Conservation (phyloP, 2,113 vertebrate genomes). For the Lucifuga dentata region DNA sequence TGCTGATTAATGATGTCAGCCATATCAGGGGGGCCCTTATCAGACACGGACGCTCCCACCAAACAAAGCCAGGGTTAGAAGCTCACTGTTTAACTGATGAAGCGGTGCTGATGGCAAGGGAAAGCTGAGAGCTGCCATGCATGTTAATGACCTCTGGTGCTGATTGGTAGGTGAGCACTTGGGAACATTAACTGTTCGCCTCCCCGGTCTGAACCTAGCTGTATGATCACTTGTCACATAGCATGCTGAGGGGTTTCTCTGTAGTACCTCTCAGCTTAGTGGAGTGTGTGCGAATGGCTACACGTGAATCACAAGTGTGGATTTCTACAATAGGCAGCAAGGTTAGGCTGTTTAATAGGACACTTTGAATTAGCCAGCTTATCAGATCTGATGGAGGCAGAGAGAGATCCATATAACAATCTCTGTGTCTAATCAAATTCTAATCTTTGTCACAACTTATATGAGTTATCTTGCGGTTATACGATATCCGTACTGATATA, state of each 20-base stretch:
- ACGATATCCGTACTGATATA: slow-evolving; percentile 51
- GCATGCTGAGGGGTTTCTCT: slow-evolving; percentile 2
- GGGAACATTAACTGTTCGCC: slow-evolving; percentile 36
- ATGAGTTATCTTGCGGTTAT: slow-evolving; percentile 56
- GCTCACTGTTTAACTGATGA: slow-evolving; percentile 76
- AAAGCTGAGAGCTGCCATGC: slow-evolving; percentile 34
- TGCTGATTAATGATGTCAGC: slow-evolving; percentile 75
- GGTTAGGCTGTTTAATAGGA: slow-evolving; percentile 51
- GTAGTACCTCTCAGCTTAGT: not conserved
- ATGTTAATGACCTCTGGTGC: slow-evolving; percentile 59
- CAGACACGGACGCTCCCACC: slow-evolving; percentile 70
- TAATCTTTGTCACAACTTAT: slow-evolving; percentile 56
- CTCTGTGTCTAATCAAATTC: slow-evolving; percentile 55
- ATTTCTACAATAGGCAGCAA: slow-evolving; percentile 27
- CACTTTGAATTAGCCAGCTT: slow-evolving; percentile 45
- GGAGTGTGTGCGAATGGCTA: not conserved
- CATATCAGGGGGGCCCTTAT: slow-evolving; percentile 73
- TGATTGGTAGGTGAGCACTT: slow-evolving; percentile 18
- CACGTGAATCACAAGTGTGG: slow-evolving; percentile 9
- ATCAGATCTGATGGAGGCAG: slow-evolving; percentile 45
- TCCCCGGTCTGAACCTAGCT: not conserved
- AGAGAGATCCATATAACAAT: slow-evolving; percentile 66
- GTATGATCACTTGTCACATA: not conserved
- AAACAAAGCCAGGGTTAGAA: slow-evolving; percentile 73
- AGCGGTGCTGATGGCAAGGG: slow-evolving; percentile 61